These are phyloP conservation scores for Monochamus alternatus DNA, from an alignment of 2,888 invertebrate species.

Conservation along the genomic window DNA sequence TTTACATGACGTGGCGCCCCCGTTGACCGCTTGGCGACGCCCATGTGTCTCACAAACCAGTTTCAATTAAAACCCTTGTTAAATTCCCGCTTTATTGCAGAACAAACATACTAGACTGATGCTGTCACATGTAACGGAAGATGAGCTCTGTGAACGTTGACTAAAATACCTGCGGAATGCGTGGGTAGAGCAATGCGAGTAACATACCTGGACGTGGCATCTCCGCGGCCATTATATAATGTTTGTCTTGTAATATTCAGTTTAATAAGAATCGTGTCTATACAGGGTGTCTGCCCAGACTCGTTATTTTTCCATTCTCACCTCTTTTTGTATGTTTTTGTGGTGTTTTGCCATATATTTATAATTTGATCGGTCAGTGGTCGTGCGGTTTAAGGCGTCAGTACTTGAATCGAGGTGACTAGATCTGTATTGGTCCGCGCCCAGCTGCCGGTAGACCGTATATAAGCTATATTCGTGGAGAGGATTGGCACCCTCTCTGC, in stretches of 20 bases:
- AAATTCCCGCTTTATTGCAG: slow-evolving; percentile 29
- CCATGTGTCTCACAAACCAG: not conserved
- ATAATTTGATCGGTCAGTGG: too few species aligned
- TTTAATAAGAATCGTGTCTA: too few species aligned
- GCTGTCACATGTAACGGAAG: slow-evolving; percentile 44
- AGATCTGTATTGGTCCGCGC: too few species aligned
- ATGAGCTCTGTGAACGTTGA: slow-evolving; percentile 39
- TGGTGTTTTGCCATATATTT: too few species aligned
- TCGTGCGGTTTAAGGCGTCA: too few species aligned
- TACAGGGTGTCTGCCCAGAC: not conserved
- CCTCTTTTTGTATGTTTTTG: too few species aligned
- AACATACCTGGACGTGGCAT: slow-evolving; percentile 31
- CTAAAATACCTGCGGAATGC: slow-evolving; percentile 37
- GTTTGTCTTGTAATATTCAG: slow-evolving; percentile 1
- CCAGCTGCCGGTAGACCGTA: too few species aligned
- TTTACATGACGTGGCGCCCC: not conserved
- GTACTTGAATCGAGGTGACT: too few species aligned
- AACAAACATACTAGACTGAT: slow-evolving; percentile 40
- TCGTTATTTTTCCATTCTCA: not conserved
- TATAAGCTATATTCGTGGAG: too few species aligned
- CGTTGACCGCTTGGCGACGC: not conserved
- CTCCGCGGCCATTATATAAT: slow-evolving; percentile 38
- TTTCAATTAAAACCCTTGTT: slow-evolving; percentile 32
- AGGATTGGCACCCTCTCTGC: too few species aligned
- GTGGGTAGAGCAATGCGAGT: slow-evolving; percentile 40